Percentiles rank a stretch among this genome's conserved stretches.
Conservation (phyloP, 2,797 vertebrate species). For the Dipus sagitta region DNA sequence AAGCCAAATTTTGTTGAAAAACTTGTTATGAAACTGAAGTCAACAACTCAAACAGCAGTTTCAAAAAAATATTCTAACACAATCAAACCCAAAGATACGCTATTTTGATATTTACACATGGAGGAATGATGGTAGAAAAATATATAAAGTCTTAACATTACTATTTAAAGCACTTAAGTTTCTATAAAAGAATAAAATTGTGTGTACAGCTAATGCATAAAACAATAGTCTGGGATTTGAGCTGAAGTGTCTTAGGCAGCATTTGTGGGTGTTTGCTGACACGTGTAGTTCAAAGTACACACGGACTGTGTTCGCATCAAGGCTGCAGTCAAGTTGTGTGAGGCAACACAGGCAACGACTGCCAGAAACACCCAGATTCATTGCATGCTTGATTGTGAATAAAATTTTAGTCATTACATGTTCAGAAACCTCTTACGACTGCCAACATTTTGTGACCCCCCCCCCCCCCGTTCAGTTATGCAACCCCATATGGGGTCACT, state of each 20-base stretch:
- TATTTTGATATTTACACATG: not conserved
- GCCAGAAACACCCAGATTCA: not conserved
- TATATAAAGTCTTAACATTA: not conserved
- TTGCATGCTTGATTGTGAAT: not conserved
- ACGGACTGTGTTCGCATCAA: too few species aligned
- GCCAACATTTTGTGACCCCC: not conserved
- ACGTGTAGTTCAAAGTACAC: too few species aligned
- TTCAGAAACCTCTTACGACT: not conserved
- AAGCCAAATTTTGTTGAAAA: not conserved
- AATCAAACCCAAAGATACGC: not conserved
- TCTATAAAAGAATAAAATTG: not conserved
- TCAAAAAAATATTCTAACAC: not conserved
- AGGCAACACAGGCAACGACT: not conserved
- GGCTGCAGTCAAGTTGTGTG: not conserved
- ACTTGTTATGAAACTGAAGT: not conserved
- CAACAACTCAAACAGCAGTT: not conserved
- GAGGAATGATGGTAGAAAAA: not conserved
- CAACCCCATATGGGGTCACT: not conserved
- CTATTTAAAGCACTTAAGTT: not conserved
- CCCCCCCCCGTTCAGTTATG: not conserved
- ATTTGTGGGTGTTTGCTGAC: too few species aligned
- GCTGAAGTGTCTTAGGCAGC: not conserved
- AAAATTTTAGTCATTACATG: not conserved
- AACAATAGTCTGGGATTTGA: not conserved
- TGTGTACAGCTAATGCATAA: not conserved